These are phyloP conservation scores for Campaea margaritaria DNA, from an alignment of 2,888 invertebrate genomes.

Conservation along the genomic window DNA sequence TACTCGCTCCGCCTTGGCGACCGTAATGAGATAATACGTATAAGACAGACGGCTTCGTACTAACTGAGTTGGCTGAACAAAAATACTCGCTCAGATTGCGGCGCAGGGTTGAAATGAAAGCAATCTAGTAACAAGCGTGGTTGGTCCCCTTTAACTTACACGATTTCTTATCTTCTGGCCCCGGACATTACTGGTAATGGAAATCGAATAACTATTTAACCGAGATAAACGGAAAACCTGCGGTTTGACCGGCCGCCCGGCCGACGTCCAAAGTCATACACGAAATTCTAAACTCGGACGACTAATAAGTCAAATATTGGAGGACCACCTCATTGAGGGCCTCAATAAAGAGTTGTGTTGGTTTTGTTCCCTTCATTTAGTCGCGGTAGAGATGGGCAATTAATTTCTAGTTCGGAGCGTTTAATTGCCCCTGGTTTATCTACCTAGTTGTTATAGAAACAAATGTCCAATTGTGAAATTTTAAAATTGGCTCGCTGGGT, in stretches of 20 bases:
- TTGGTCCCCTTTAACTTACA: slow-evolving; percentile 58
- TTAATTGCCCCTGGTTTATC: too few species aligned
- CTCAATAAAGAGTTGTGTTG: slow-evolving; percentile 11
- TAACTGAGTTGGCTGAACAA: slow-evolving; percentile 51
- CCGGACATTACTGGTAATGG: slow-evolving; percentile 72
- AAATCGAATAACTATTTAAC: slow-evolving; percentile 76
- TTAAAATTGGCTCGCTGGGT: too few species aligned
- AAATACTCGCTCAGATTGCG: slow-evolving; percentile 63
- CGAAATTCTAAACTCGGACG: slow-evolving; percentile 26
- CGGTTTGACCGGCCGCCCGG: slow-evolving; percentile 41
- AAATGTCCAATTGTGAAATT: too few species aligned
- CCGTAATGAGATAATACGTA: slow-evolving; percentile 63
- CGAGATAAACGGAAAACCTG: slow-evolving; percentile 70
- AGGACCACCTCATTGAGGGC: background rate
- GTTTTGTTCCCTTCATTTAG: slow-evolving; percentile 6
- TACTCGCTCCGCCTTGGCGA: slow-evolving; percentile 48
- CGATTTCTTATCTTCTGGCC: slow-evolving; percentile 66
- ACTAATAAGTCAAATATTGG: slow-evolving; percentile 28
- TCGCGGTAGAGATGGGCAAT: background rate
- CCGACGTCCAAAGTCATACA: slow-evolving; percentile 43
- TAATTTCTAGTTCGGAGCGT: background rate
- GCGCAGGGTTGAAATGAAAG: slow-evolving; percentile 57
- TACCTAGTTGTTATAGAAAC: too few species aligned
- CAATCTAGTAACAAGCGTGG: slow-evolving; percentile 68
- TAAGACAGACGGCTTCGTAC: slow-evolving; percentile 48